A percentile compares a stretch with the other conserved stretches of the same genome.
phyloP scores from a whole-genome alignment of 2,888 invertebrate species.

The Limnephilus auricula region DNA sequence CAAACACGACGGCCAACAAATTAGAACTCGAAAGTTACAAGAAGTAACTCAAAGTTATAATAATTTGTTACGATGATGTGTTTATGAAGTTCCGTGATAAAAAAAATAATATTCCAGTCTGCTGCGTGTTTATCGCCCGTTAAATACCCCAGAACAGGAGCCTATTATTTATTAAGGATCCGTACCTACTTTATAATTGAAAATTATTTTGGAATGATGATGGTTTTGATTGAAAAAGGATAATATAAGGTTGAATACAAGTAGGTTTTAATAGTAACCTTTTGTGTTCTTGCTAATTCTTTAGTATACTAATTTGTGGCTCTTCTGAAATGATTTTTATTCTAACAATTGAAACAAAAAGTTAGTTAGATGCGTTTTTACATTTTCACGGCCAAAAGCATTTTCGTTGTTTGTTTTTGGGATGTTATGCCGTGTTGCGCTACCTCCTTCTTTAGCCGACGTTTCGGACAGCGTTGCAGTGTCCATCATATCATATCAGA shows the following conservation, averaged over 20 bases:
- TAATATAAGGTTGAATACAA: background rate
- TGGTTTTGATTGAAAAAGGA: background rate
- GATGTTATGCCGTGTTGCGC: too few species aligned
- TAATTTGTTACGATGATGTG: constrained; percentile 30
- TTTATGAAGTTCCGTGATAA: background rate
- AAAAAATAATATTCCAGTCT: background rate
- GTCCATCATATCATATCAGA: too few species aligned
- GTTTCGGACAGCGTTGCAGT: too few species aligned
- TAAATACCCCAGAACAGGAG: background rate
- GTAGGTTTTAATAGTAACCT: background rate
- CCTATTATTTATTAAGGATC: background rate
- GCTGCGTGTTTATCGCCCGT: constrained; percentile 5
- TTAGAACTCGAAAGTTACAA: background rate
- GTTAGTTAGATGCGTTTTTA: too few species aligned
- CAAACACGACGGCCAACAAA: constrained; percentile 28
- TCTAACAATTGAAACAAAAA: background rate
- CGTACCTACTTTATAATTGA: constrained; percentile 42
- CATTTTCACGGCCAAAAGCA: too few species aligned
- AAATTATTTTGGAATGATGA: constrained; percentile 4
- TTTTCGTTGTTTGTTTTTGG: too few species aligned
- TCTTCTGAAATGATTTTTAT: background rate
- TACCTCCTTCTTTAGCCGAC: too few species aligned
- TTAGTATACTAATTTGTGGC: background rate
- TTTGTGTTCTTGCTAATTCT: background rate
- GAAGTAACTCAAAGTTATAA: background rate